Evolutionary conservation across 2,113 vertebrate genomes (phyloP).

Genomic region (Empidonax alnorum): DNA sequence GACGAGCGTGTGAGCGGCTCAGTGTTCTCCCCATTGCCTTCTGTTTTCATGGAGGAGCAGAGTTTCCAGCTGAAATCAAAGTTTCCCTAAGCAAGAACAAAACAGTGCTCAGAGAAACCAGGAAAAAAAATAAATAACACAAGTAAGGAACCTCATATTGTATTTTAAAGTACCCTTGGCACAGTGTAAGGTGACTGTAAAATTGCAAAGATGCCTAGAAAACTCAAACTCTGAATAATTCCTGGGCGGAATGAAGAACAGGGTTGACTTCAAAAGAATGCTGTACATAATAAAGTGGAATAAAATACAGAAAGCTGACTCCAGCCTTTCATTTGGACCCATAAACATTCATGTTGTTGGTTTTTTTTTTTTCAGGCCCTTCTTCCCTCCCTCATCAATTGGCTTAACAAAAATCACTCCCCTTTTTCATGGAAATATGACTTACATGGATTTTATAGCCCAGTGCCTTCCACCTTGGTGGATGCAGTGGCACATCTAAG

Average conservation of each 20-base stretch:
- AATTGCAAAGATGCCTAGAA: conserved; percentile 27
- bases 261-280: not conserved
- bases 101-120: not conserved
- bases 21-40: conserved; percentile 15
- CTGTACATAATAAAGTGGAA: not conserved
- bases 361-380: not conserved
- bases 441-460: not conserved
- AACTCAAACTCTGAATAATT: conserved; percentile 43
- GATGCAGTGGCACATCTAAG: not conserved
- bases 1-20: not conserved
- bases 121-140: not conserved
- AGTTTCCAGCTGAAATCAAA: conserved; percentile 21
- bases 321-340: not conserved
- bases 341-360: not conserved
- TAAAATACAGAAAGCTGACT: not conserved
- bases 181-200: conserved; percentile 1
- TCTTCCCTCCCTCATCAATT: not conserved
- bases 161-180: conserved; percentile 42
- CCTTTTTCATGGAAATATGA: not conserved
- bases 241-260: not conserved
- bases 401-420: not conserved
- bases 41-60: not conserved
- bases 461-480: rapidly evolving
- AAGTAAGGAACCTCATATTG: conserved; percentile 8
- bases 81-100: not conserved